These are phyloP conservation scores for Corythoichthys haematopterus DNA, from an alignment of 2,113 vertebrate species.

Conservation along the genomic window DNA sequence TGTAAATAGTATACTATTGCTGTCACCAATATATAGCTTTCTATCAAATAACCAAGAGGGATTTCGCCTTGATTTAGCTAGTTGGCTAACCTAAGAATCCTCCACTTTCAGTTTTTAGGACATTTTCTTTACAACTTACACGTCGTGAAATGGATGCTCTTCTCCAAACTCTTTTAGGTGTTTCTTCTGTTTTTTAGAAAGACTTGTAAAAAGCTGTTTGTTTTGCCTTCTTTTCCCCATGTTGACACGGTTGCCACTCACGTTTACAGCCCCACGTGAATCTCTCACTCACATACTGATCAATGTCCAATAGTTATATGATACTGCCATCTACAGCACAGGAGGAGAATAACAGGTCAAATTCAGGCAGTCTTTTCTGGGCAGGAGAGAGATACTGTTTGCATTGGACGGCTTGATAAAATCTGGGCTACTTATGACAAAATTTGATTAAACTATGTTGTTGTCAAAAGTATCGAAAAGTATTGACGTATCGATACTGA, in stretches of 20 bases:
- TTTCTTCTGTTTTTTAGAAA: constrained; percentile 87
- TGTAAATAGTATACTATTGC: neutral
- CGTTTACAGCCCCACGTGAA: constrained; percentile 26
- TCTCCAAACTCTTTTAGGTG: constrained; percentile 91
- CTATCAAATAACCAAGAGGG: neutral
- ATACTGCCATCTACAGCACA: constrained; percentile 25
- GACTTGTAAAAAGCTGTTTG: constrained; percentile 56
- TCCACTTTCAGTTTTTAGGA: no score
- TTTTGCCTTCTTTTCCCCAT: constrained; percentile 77
- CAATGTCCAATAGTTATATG: rapidly evolving
- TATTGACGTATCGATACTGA: no score
- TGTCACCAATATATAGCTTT: neutral
- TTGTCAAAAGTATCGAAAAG: no score
- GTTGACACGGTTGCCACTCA: constrained; percentile 32
- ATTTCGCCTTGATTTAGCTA: constrained; percentile 7
- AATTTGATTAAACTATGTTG: no score
- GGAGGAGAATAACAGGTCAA: constrained; percentile 17
- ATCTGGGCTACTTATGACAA: no score
- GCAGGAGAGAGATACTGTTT: no score
- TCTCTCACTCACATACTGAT: neutral
- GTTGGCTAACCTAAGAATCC: constrained; percentile 7
- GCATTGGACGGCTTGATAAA: no score
- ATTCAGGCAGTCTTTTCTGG: neutral
- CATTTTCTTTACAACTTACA: constrained; percentile 57
- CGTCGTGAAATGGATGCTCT: constrained; percentile 86